Base-by-base conservation (phyloP, 2,888 invertebrate species). In the Epistrophella euchroma region DNA sequence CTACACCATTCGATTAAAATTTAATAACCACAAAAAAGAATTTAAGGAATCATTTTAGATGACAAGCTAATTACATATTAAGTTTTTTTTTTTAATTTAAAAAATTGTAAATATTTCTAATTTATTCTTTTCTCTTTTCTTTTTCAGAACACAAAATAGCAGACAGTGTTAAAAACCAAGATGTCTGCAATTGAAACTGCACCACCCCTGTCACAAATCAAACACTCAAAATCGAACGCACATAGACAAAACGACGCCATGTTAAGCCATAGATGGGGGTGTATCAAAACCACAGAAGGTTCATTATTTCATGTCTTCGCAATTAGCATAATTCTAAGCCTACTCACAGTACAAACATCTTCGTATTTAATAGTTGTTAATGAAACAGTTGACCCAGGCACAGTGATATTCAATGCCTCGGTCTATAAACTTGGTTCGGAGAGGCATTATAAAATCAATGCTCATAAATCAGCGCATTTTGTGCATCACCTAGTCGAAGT, bases 401-500 rank as follows among this genome's bases (percentile, higher is more conserved):
- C 95, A 88, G 92, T 95, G 80, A 94, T 97, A 88, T 95, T 97
- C 92, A 96, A 97, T 92, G 96, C 97, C 35, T 96, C 96, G 50
- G 96, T 97, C 68, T 96, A 96, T 88, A 95, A 95, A 90, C 93
- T 97, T 70, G 97, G 96, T 88, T 96, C 96, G 13, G 96, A 96
- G 90, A 93, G 97, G 62, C 94, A 94, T 89, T 97, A 97, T 92
- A 94, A 95, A 91, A 96, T 97, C 88, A 97, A 97, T 91, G 94
- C 94, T 71, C 96, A 97, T 89, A 94, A 96, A 90, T 97, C 97
- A 19, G 97, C 97, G 1, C 95, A 95, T 91, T 97, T 97, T 92
- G 97, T 97, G 17, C 95, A 95, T 89, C 95, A 96, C 90, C 94
- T 97, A 88, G 94, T 97, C 75, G 93, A 94, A 89, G 96, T 97